Percentiles rank a stretch among this genome's conserved stretches.
Conservation (phyloP, 1,140 invertebrate genomes). For the Hycleus phaleratus region DNA sequence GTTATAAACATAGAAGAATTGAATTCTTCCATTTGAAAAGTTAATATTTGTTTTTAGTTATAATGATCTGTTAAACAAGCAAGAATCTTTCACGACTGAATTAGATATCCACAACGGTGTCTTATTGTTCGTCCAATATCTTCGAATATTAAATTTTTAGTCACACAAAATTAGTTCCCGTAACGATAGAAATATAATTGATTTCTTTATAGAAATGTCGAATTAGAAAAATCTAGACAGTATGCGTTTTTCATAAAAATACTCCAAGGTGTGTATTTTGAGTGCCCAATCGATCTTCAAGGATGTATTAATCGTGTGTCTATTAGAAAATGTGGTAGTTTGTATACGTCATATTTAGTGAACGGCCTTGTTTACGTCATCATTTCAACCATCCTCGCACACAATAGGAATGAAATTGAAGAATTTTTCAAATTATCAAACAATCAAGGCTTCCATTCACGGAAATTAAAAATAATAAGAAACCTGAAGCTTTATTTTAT, state of each 20-base stretch:
- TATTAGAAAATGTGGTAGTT: too few species aligned
- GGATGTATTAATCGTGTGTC: too few species aligned
- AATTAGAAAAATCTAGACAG: slow-evolving; percentile 16
- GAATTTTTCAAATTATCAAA: background rate
- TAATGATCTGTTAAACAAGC: slow-evolving; percentile 9
- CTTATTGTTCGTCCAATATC: background rate
- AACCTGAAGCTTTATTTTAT: too few species aligned
- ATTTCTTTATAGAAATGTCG: slow-evolving; percentile 21
- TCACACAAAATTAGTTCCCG: slow-evolving; percentile 20
- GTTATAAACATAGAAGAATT: background rate
- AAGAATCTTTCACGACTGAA: slow-evolving; percentile 2
- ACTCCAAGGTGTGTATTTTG: too few species aligned
- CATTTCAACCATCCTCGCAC: background rate
- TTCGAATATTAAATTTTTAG: slow-evolving; percentile 15
- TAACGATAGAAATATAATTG: slow-evolving; percentile 18
- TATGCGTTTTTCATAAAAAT: background rate
- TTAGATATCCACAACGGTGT: slow-evolving; percentile 8
- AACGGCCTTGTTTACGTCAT: too few species aligned
- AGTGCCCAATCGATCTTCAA: too few species aligned
- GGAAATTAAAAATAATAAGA: background rate
- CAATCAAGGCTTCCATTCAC: slow-evolving; percentile 1
- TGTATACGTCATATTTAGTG: too few species aligned
- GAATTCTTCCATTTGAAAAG: slow-evolving; percentile 13
- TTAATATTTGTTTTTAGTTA: slow-evolving; percentile 16
- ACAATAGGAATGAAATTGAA: background rate